These are phyloP conservation scores for Hylomyscus alleni DNA, from an alignment of 2,797 vertebrate species.

Conservation along the genomic window DNA sequence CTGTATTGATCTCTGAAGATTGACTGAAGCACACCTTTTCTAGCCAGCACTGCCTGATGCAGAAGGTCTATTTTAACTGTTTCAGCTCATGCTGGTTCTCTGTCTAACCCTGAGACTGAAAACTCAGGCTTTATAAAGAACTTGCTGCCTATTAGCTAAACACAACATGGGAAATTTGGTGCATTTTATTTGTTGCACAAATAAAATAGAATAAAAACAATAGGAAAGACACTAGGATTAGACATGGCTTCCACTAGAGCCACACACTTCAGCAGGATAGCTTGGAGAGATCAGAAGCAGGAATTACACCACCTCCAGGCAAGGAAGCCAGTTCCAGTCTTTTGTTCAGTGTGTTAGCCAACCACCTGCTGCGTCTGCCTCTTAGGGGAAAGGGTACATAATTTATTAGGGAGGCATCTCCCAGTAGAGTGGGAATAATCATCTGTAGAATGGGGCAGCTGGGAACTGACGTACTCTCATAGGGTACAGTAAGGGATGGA, in stretches of 20 bases:
- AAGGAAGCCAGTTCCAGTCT: neutral
- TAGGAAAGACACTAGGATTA: neutral
- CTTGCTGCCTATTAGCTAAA: neutral
- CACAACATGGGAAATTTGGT: neutral
- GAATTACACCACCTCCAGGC: neutral
- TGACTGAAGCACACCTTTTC: slow-evolving; percentile 42
- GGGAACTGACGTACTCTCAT: neutral
- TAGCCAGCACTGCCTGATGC: neutral
- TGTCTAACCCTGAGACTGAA: neutral
- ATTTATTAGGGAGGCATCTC: neutral
- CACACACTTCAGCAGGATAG: neutral
- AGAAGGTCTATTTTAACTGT: slow-evolving; percentile 12
- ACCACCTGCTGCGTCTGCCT: neutral
- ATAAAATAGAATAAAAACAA: neutral
- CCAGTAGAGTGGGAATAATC: neutral
- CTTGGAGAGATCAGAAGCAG: neutral
- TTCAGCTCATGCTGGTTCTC: neutral
- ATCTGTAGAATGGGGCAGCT: neutral
- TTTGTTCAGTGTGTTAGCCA: neutral
- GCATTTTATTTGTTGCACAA: neutral
- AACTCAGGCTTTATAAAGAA: neutral
- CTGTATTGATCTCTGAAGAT: slow-evolving; percentile 67
- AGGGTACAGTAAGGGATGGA: neutral
- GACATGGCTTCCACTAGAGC: neutral
- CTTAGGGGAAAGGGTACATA: neutral